A percentile compares a stretch with the other conserved stretches of the same genome.
Evolutionary conservation across 2,888 invertebrate species (phyloP).

Genomic region (Osedax frankpressi): DNA sequence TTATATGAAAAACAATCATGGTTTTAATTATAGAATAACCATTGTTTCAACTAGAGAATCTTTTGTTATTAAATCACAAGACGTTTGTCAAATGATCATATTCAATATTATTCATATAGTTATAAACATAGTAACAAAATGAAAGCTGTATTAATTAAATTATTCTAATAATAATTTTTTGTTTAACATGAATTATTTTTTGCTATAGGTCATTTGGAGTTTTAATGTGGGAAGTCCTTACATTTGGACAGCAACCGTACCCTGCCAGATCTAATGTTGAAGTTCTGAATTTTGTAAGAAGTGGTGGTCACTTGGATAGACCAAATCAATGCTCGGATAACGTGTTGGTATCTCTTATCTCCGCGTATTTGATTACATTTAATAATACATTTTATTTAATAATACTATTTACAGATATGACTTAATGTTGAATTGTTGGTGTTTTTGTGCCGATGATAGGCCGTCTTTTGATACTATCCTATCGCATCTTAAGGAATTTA

Average conservation of each 20-base stretch:
- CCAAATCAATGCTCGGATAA: slow-evolving; percentile 65
- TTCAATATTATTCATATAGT: no score
- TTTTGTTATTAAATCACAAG: no score
- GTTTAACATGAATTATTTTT: no score
- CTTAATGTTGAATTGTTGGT: slow-evolving; percentile 78
- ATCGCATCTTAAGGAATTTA: slow-evolving; percentile 22
- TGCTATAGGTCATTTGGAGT: slow-evolving; percentile 53
- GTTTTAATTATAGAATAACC: no score
- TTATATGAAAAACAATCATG: no score
- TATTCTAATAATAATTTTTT: no score
- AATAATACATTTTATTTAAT: no score
- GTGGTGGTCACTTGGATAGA: slow-evolving; percentile 63
- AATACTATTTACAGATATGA: slow-evolving; percentile 59
- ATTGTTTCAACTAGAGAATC: no score
- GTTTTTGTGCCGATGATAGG: slow-evolving; percentile 64
- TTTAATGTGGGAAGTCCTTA: slow-evolving; percentile 89
- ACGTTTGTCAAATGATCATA: no score
- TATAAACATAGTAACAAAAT: no score
- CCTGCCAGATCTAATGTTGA: slow-evolving; percentile 81
- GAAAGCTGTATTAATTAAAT: no score
- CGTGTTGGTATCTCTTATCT: slow-evolving; percentile 38
- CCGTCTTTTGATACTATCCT: slow-evolving; percentile 58
- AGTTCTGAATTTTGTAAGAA: slow-evolving; percentile 74
- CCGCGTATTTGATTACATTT: no score
- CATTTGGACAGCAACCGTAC: slow-evolving; percentile 90